Evolutionary conservation across 1,140 invertebrate genomes (phyloP), one percentile per base, ranked within the genome.

Genomic region (Saccostrea echinata): DNA sequence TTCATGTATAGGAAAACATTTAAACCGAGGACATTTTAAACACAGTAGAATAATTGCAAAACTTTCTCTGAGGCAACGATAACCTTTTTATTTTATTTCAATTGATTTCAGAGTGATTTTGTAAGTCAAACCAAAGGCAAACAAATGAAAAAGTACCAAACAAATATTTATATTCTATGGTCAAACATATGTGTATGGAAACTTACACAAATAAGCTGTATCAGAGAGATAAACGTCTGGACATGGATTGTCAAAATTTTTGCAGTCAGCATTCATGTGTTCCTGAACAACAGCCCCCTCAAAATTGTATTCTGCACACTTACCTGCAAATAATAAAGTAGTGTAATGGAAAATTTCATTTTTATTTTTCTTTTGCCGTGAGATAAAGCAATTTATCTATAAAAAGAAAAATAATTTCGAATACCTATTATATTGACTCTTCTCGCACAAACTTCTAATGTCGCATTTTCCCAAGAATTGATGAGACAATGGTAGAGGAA

Each of bases 401-500:
- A n/a, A 61, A 61, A 21, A 61, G 16, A 18, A 21, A 6, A 8
- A 21, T 18, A 61, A 21, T 61, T 61, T 18, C 55, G 18, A 8
- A 13, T 71, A 76, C 68, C 68, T 30, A 76, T 76, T 27, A 76
- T 76, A 33, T 76, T 76, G 24, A 33, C 68, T 30, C 68, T 6
- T 11, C 8, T 6, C 13, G 68, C 68, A 33, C 68, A 76, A 11
- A 76, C 68, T 76, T 76, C 68, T 16, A 76, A 24, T 27, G 68
- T 76, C 11, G 24, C 68, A 33, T 76, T 76, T 76, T 33, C 68
- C 68, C 68, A 76, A 30, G 24, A 33, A 33, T 76, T 76, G 13
- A 76, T 76, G 27, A 76, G 68, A 33, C 68, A 76, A 33, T 76
- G 68, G 27, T 76, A 76, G 27, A 76, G 24, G 16, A 76, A 76